Conservation (phyloP, 1,140 invertebrate genomes). For the Heliconius congener region DNA sequence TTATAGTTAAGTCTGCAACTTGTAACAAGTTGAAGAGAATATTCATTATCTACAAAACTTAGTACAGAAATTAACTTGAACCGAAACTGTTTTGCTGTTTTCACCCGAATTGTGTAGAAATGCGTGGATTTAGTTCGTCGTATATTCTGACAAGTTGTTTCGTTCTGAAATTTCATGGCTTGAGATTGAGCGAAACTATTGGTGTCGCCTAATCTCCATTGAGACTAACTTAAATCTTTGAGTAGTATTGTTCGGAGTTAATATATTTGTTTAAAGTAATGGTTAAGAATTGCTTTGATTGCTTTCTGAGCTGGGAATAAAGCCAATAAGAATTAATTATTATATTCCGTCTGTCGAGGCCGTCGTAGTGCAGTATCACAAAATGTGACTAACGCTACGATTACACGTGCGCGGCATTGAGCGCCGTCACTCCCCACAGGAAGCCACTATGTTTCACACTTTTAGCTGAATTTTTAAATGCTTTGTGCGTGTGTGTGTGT, state of each 20-base stretch:
- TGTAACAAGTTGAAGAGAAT: neutral
- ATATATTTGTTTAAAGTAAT: neutral
- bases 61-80: neutral
- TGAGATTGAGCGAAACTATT: neutral
- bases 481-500: no score
- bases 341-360: no score
- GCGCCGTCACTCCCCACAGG: no score
- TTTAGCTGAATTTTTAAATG: no score
- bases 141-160: neutral
- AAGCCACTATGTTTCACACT: no score
- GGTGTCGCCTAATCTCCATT: neutral
- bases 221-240: neutral
- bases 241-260: neutral
- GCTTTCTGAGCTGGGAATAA: neutral
- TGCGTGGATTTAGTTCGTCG: conserved; percentile 1
- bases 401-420: no score
- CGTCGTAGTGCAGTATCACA: no score
- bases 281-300: neutral
- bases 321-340: no score
- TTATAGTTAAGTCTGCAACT: conserved; percentile 6
- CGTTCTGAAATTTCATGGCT: no score
- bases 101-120: conserved; percentile 6
- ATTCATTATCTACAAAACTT: conserved; percentile 10
- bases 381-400: no score
- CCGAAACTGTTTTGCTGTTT: neutral